Base-by-base conservation (phyloP, 2,797 vertebrate species). In the Luscinia luscinia region DNA sequence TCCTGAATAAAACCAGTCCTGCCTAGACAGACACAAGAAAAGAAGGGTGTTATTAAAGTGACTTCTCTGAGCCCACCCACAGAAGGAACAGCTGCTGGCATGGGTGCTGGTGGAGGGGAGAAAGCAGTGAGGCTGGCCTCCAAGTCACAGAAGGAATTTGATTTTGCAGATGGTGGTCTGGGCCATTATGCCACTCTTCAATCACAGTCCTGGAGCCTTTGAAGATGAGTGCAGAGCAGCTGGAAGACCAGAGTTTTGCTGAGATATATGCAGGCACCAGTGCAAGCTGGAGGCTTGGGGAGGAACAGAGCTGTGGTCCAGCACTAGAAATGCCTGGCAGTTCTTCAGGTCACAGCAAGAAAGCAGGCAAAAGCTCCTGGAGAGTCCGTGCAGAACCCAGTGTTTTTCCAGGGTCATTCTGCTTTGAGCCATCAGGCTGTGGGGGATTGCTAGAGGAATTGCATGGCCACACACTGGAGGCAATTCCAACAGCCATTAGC, bases 351-450 rank as follows among this genome's bases (percentile, higher is more conserved):
- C 59, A 16, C 26, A 87, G 22, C 11, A 73, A 40, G 5, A 22
- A 54, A 64, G 48, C 15, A 62, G 34, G 12, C 0, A 2, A 62
- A 73, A 80, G 22, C 13, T 24, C 1, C 36, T 40, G 17, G 5
- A 22, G 13, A 17, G 22, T 26, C 6, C 10, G 11, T 0, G 0
- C 17, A 66, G 26, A 8, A 26, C 6, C 7, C n/a, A 55, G 41
- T 19, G 28, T n/a, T 52, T 54, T 67, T 62, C 22, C 57, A 26
- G 43, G 46, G 19, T 1, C 0, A 19, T 54, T 30, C 34, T 54
- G 24, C 26, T 64, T 32, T 54, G 46, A 90, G 48, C 11, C 15
- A 15, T 9, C 21, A 20, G 19, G 8, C 7, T 28, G 18, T 9
- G 5, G 9, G 12, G 7, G 5, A 49, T 45, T 4, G 23, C 16